Percentiles rank a stretch among this genome's conserved stretches.
Evolutionary conservation across 2,113 vertebrate genomes (phyloP).

Genomic region (Lonchura striata): DNA sequence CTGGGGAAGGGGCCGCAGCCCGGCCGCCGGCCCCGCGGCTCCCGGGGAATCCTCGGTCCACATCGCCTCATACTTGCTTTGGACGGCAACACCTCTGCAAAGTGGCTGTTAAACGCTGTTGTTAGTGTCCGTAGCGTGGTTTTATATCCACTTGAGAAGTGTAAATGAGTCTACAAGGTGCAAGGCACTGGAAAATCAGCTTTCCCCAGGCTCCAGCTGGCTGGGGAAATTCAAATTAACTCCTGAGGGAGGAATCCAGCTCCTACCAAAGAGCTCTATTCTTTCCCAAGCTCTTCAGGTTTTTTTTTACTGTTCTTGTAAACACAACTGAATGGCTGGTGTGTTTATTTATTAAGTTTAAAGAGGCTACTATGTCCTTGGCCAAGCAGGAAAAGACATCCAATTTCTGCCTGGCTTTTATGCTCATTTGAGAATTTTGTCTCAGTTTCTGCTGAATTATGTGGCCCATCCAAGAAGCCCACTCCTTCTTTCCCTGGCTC

Average conservation of each 20-base stretch:
- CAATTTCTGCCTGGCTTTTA: neutral
- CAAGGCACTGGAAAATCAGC: neutral
- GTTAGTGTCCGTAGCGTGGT: neutral
- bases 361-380: neutral
- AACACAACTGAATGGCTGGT: neutral
- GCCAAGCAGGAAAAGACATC: neutral
- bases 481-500: neutral
- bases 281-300: neutral
- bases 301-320: neutral
- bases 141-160: constrained; percentile 15
- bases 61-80: neutral
- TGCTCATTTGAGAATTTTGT: neutral
- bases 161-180: constrained; percentile 30
- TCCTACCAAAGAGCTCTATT: neutral
- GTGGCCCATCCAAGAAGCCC: neutral
- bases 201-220: neutral
- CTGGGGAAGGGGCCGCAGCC: neutral
- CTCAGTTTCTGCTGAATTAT: neutral
- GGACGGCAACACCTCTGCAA: constrained; percentile 35
- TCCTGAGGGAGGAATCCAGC: neutral
- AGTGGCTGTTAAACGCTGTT: constrained; percentile 33
- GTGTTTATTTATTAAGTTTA: neutral
- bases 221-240: neutral
- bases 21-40: neutral
- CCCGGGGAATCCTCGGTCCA: neutral